Evolutionary conservation across 2,113 vertebrate genomes (phyloP).

Genomic region (Sinocyclocheilus grahami): DNA sequence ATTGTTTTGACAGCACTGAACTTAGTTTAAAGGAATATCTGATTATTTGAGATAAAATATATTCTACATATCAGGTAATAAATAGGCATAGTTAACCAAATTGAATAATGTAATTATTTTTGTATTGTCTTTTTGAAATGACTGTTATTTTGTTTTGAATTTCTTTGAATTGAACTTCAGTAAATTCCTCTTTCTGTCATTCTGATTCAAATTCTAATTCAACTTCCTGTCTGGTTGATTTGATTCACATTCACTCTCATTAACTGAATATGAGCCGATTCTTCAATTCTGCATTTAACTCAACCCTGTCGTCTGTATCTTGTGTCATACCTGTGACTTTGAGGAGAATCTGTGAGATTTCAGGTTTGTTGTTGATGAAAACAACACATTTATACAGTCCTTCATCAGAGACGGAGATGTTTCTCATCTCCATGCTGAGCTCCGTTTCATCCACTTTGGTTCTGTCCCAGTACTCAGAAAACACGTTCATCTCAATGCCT

Average conservation of each 20-base stretch:
- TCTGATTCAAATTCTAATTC: background rate
- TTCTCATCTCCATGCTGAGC: constrained; percentile 21
- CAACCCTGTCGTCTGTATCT: background rate
- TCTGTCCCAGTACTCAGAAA: background rate
- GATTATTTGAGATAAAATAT: background rate
- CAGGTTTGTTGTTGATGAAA: accelerated
- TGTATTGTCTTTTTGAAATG: background rate
- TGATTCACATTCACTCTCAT: background rate
- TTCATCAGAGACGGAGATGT: background rate
- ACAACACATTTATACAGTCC: constrained; percentile 22
- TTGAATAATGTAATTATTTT: background rate
- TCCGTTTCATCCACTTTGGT: background rate
- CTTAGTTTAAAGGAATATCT: too few relatives aligned
- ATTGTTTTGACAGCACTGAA: too few relatives aligned
- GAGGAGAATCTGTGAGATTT: background rate
- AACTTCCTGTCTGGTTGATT: background rate
- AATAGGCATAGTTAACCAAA: too few relatives aligned
- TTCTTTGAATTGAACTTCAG: background rate
- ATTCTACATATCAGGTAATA: background rate
- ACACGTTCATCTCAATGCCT: accelerated
- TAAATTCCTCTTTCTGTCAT: background rate
- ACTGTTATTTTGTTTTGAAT: background rate
- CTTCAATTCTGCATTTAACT: background rate
- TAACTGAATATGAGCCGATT: background rate
- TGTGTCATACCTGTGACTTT: constrained; percentile 48